Evolutionary conservation across 2,113 vertebrate species (phyloP).

Genomic region (Strix aluco): DNA sequence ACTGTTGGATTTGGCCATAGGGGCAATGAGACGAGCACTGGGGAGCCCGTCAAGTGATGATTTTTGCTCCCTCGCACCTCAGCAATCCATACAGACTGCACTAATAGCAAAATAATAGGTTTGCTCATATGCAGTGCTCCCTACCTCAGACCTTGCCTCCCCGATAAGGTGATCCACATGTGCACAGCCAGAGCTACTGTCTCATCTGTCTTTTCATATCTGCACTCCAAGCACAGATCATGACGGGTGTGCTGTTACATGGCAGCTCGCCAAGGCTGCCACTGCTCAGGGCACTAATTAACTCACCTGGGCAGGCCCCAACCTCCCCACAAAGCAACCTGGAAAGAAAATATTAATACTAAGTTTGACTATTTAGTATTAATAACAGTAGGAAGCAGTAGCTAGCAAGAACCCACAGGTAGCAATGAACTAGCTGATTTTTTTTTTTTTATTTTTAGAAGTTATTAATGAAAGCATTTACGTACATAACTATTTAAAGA

Average conservation of each 20-base stretch:
- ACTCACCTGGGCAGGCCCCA: conserved; percentile 48
- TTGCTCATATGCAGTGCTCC: neutral
- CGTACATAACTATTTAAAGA: neutral
- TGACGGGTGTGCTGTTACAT: neutral
- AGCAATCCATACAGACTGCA: neutral
- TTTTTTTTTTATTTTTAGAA: neutral
- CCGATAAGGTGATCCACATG: rapidly evolving
- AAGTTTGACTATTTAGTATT: neutral
- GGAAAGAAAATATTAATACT: neutral
- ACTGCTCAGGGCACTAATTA: neutral
- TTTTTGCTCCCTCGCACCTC: conserved; percentile 20
- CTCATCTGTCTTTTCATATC: neutral
- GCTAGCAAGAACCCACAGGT: neutral
- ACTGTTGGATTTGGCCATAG: conserved; percentile 12
- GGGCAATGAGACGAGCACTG: conserved; percentile 4
- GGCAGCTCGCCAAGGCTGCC: neutral
- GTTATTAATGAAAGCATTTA: neutral
- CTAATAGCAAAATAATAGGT: conserved; percentile 12
- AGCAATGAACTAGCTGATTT: neutral
- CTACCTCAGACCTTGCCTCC: neutral
- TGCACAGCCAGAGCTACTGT: neutral
- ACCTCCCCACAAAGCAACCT: neutral
- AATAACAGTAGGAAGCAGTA: neutral
- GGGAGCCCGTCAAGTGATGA: conserved; percentile 22
- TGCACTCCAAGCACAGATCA: neutral